These are phyloP conservation scores for Rhyacophila evoluta DNA, from an alignment of 2,888 invertebrate genomes.

Conservation along the genomic window DNA sequence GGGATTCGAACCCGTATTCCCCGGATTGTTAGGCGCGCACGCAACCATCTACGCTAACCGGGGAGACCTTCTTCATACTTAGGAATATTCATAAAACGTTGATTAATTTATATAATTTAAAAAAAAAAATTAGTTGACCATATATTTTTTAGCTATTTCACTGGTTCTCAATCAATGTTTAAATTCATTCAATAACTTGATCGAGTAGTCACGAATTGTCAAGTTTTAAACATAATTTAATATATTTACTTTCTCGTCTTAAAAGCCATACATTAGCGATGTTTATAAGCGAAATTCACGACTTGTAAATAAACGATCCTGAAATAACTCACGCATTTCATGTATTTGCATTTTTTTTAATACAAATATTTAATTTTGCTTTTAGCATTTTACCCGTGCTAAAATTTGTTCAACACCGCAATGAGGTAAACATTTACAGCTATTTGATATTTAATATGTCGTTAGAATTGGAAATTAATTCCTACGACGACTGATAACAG, in stretches of 20 bases:
- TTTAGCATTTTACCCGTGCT: not conserved
- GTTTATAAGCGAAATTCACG: slow-evolving; percentile 18
- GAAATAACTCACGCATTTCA: not conserved
- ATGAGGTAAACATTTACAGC: not conserved
- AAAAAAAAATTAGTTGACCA: no score
- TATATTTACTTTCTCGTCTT: slow-evolving; percentile 18
- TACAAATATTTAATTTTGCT: slow-evolving; percentile 1
- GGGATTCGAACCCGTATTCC: no score
- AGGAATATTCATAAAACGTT: no score
- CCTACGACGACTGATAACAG: no score
- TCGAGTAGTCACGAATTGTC: slow-evolving; percentile 12
- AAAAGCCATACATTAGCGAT: slow-evolving; percentile 4
- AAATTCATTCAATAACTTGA: not conserved
- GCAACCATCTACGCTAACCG: no score
- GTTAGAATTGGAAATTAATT: no score
- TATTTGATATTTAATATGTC: not conserved
- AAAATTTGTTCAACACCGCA: not conserved
- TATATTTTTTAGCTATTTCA: no score
- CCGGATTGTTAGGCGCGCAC: no score
- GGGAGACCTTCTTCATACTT: no score
- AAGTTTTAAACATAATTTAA: not conserved
- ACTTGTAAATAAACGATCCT: slow-evolving; percentile 13
- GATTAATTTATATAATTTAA: no score
- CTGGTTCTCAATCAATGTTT: no score
- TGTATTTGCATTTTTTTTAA: not conserved